Percentiles rank a stretch among this genome's conserved stretches.
These are phyloP conservation scores for Brachionus asplanchnoidis DNA, from an alignment of 1,140 invertebrate species.

Conservation along the genomic window DNA sequence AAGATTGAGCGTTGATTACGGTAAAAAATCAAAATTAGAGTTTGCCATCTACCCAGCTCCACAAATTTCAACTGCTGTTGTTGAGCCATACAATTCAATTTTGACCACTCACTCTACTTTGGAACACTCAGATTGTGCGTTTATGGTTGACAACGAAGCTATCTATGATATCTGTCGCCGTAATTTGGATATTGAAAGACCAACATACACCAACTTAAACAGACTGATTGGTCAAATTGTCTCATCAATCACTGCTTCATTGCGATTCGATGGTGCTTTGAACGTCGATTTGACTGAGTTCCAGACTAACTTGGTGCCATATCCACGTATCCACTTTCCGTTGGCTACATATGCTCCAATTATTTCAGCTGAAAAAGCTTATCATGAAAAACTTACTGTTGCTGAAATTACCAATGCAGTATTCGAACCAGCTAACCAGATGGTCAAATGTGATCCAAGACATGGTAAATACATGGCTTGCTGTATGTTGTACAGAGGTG, in stretches of 20 bases:
- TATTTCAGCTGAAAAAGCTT: constrained; percentile 52
- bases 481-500: constrained; percentile 52
- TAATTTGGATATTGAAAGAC: constrained; percentile 78
- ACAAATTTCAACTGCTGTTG: constrained; percentile 63
- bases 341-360: constrained; percentile 52
- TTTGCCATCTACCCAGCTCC: constrained; percentile 84
- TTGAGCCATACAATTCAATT: constrained; percentile 57
- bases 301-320: constrained; percentile 65
- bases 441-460: constrained; percentile 83
- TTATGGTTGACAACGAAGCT: constrained; percentile 76
- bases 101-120: constrained; percentile 58
- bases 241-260: constrained; percentile 54
- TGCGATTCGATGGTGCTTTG: constrained; percentile 68
- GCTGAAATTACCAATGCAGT: constrained; percentile 80
- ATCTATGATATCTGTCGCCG: constrained; percentile 85
- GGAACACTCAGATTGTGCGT: constrained; percentile 58
- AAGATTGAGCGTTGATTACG: constrained; percentile 77
- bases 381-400: constrained; percentile 59
- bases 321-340: constrained; percentile 54
- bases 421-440: constrained; percentile 81
- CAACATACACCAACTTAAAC: constrained; percentile 68
- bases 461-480: constrained; percentile 61
- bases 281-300: constrained; percentile 69
- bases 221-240: constrained; percentile 47
- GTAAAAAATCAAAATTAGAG: constrained; percentile 81